These are phyloP conservation scores for Geophilus truncorum DNA, from an alignment of 2,888 invertebrate species.

Conservation along the genomic window DNA sequence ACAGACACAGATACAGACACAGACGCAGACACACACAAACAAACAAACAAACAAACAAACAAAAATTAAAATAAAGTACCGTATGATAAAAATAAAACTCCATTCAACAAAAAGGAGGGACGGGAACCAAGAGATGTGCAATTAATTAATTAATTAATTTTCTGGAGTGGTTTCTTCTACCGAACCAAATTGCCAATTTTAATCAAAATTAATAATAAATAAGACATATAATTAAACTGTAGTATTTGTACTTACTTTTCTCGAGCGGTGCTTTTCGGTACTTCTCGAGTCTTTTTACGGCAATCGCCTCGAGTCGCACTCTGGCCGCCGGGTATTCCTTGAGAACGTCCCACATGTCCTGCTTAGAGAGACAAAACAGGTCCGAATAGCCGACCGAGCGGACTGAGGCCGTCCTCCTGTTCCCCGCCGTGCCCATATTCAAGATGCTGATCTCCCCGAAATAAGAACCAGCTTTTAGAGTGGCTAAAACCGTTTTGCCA, in stretches of 20 bases:
- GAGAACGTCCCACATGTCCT: constrained; percentile 99
- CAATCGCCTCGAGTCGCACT: constrained; percentile 85
- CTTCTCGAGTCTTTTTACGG: constrained; percentile 94
- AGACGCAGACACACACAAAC: background rate
- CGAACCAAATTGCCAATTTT: no score
- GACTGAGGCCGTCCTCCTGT: constrained; percentile 95
- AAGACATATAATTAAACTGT: no score
- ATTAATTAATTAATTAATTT: no score
- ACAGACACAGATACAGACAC: background rate
- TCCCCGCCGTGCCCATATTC: constrained; percentile 99
- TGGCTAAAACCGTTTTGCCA: constrained; percentile 92
- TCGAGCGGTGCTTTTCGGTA: constrained; percentile 91
- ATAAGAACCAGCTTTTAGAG: constrained; percentile 96
- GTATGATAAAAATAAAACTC: no score
- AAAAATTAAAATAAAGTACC: no score
- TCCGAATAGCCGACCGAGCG: constrained; percentile 98
- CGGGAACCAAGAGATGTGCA: no score
- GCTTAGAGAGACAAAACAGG: constrained; percentile 96
- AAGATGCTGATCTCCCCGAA: constrained; percentile 99
- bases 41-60: background rate
- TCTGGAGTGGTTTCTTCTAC: no score
- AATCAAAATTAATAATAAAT: no score
- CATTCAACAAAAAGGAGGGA: no score
- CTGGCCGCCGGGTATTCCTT: constrained; percentile 66
- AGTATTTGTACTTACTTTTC: constrained; percentile 62